These are phyloP conservation scores for Chiloscyllium punctatum DNA, from an alignment of 2,797 vertebrate genomes.

Conservation along the genomic window DNA sequence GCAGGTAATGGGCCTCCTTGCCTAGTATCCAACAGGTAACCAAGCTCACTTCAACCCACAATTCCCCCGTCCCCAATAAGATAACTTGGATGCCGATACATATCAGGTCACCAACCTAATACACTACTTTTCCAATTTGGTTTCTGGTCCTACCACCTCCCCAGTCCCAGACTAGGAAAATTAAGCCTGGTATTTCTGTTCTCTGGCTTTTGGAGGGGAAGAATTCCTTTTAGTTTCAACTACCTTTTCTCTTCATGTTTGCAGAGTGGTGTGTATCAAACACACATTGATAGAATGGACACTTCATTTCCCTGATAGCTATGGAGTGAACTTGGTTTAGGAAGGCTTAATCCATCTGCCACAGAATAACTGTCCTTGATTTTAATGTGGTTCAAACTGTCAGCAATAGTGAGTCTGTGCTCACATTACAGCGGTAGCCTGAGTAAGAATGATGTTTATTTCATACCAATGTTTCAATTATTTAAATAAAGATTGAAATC, in stretches of 20 bases:
- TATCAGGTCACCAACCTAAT: neutral
- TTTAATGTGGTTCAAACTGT: neutral
- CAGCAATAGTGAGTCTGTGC: neutral
- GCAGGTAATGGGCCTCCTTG: neutral
- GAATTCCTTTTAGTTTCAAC: neutral
- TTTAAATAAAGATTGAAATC: neutral
- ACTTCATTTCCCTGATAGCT: neutral
- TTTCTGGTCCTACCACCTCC: neutral
- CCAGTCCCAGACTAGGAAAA: neutral
- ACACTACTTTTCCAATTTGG: neutral
- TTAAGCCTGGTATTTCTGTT: neutral
- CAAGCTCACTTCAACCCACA: neutral
- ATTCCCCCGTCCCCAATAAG: neutral
- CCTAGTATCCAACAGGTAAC: neutral
- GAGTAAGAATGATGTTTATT: neutral
- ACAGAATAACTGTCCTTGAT: neutral
- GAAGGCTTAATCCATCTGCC: neutral
- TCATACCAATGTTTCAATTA: neutral
- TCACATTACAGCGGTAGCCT: neutral
- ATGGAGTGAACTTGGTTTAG: neutral
- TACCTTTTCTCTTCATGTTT: neutral
- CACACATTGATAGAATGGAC: neutral
- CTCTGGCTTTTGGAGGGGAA: neutral
- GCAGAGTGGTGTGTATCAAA: neutral
- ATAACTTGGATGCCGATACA: neutral